These are phyloP conservation scores for Dione juno DNA, from an alignment of 2,888 invertebrate genomes.

Conservation along the genomic window DNA sequence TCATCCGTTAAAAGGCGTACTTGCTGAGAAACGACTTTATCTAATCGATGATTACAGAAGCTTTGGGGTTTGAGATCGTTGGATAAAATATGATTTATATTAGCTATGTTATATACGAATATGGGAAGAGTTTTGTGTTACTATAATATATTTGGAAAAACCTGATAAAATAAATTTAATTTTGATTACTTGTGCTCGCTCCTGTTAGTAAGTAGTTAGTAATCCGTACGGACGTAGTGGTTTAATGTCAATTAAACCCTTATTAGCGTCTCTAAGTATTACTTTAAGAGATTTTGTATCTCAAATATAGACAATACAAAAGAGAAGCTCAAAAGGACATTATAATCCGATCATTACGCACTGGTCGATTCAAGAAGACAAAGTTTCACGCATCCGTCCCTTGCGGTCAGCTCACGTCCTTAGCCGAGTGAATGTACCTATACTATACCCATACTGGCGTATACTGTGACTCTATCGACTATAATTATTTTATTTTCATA, in stretches of 20 bases:
- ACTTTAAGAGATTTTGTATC: neutral
- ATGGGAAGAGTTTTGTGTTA: too few species aligned
- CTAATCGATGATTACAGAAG: constrained; percentile 15
- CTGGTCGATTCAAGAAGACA: constrained; percentile 6
- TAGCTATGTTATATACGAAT: too few species aligned
- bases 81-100: too few species aligned
- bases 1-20: constrained; percentile 24
- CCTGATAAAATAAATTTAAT: too few species aligned
- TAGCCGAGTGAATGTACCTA: too few species aligned
- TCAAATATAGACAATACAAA: neutral
- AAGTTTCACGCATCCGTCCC: constrained; percentile 29
- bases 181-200: too few species aligned
- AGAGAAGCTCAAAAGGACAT: constrained; percentile 13
- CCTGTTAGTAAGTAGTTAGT: too few species aligned
- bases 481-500: neutral
- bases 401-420: constrained; percentile 30
- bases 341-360: constrained; percentile 27
- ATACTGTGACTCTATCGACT: constrained; percentile 1
- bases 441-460: neutral
- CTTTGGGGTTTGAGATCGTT: neutral
- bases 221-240: too few species aligned
- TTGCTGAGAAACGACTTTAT: constrained; percentile 17
- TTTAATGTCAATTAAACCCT: neutral
- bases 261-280: neutral
- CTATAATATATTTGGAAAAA: too few species aligned